These are phyloP conservation scores for Amblyjoppa proteus DNA, from an alignment of 2,888 invertebrate genomes.

Conservation along the genomic window DNA sequence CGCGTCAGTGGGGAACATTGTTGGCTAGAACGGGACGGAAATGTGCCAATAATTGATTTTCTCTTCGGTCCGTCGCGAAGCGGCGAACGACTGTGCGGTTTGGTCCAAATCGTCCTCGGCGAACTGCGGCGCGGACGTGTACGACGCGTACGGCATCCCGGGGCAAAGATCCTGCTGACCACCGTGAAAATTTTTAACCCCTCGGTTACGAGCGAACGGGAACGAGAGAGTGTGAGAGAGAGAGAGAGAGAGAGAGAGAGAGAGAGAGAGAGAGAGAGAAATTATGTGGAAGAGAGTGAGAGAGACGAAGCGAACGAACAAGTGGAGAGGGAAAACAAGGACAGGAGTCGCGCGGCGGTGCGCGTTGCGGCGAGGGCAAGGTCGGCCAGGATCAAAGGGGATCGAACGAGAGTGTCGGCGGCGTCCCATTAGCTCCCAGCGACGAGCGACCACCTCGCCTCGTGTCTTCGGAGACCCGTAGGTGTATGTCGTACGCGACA, in stretches of 20 bases:
- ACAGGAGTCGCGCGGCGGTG: slow-evolving; percentile 58
- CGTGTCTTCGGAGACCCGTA: slow-evolving; percentile 73
- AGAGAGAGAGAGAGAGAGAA: slow-evolving; percentile 37
- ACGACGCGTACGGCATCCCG: slow-evolving; percentile 2
- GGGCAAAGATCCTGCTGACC: slow-evolving; percentile 70
- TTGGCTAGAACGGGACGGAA: not conserved
- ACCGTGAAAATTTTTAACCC: slow-evolving; percentile 77
- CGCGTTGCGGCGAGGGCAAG: slow-evolving; percentile 76
- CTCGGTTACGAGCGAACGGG: slow-evolving; percentile 71
- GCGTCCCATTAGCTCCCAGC: slow-evolving; percentile 82
- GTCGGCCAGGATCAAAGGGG: slow-evolving; percentile 82
- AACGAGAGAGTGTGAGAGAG: slow-evolving; percentile 27
- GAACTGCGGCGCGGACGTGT: slow-evolving; percentile 12
- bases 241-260: slow-evolving; percentile 31
- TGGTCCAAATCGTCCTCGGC: not conserved
- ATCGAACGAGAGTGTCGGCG: slow-evolving; percentile 74
- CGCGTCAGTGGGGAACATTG: not conserved
- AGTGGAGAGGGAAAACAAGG: slow-evolving; percentile 54
- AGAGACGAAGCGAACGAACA: slow-evolving; percentile 43
- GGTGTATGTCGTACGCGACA: slow-evolving; percentile 64
- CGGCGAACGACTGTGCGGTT: slow-evolving; percentile 3
- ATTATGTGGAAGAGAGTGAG: slow-evolving; percentile 5
- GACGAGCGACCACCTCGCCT: slow-evolving; percentile 76
- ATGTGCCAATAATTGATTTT: slow-evolving; percentile 18
- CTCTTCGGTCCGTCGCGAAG: not conserved